These are phyloP conservation scores for Falco biarmicus DNA, from an alignment of 2,797 vertebrate species.

Conservation along the genomic window DNA sequence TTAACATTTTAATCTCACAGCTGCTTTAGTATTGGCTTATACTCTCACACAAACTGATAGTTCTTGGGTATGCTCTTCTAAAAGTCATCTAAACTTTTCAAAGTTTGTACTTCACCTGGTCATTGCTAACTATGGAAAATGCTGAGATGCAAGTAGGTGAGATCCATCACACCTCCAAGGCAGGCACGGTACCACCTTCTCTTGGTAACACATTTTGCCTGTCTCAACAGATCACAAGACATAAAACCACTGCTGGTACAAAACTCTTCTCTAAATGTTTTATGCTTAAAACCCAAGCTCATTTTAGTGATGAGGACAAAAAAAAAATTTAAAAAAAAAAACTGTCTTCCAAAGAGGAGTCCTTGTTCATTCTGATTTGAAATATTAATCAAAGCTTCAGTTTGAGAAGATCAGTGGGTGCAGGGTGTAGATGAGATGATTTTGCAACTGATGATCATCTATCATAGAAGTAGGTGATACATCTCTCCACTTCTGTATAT, in stretches of 20 bases:
- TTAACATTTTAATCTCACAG: background rate
- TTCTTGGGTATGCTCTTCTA: background rate
- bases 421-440: background rate
- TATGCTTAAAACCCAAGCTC: background rate
- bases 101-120: background rate
- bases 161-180: background rate
- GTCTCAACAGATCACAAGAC: background rate
- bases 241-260: background rate
- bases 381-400: background rate
- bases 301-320: background rate
- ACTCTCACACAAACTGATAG: background rate
- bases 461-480: background rate
- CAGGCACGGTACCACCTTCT: background rate
- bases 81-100: background rate
- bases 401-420: background rate
- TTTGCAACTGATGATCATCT: background rate
- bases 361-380: background rate
- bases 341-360: background rate
- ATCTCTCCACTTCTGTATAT: background rate
- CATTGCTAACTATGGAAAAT: background rate
- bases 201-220: background rate
- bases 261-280: background rate
- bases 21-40: background rate
- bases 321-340: too few species aligned
- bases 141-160: background rate